Evolutionary conservation across 2,113 vertebrate species (phyloP).

Genomic region (Cygnus buccinator): DNA sequence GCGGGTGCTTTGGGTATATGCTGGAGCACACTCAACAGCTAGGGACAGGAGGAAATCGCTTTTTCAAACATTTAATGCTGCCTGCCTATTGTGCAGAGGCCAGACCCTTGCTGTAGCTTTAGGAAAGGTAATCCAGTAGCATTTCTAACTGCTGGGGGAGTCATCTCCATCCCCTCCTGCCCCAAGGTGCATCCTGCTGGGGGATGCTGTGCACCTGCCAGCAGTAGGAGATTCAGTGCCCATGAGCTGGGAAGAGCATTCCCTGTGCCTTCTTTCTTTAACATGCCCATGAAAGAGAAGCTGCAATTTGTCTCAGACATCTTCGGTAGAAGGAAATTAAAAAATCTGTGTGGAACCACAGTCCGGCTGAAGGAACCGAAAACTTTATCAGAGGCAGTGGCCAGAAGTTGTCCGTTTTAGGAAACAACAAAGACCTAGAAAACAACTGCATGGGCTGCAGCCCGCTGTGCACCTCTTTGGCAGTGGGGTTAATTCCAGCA

Average conservation of each 20-base stretch:
- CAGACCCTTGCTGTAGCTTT: not conserved
- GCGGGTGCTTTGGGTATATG: accelerated
- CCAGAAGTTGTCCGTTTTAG: not conserved
- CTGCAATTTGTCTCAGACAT: constrained; percentile 7
- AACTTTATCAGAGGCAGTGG: not conserved
- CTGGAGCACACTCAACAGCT: accelerated
- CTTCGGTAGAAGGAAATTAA: constrained; percentile 20
- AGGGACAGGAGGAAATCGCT: not conserved
- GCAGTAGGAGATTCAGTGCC: not conserved
- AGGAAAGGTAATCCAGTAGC: not conserved
- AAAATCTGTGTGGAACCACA: not conserved
- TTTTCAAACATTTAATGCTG: not conserved
- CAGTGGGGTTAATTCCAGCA: not conserved
- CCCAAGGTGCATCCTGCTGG: not conserved
- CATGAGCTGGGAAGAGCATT: not conserved
- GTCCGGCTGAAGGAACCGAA: not conserved
- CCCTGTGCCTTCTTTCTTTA: not conserved
- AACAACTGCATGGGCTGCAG: not conserved
- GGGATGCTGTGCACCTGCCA: not conserved
- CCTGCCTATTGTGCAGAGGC: not conserved
- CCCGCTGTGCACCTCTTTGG: accelerated
- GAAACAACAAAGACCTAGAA: not conserved
- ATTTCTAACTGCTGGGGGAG: not conserved
- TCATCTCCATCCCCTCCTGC: not conserved
- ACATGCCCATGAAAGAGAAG: not conserved